These are phyloP conservation scores for Sinocyclocheilus rhinocerous DNA, from an alignment of 2,113 vertebrate genomes.

Conservation along the genomic window DNA sequence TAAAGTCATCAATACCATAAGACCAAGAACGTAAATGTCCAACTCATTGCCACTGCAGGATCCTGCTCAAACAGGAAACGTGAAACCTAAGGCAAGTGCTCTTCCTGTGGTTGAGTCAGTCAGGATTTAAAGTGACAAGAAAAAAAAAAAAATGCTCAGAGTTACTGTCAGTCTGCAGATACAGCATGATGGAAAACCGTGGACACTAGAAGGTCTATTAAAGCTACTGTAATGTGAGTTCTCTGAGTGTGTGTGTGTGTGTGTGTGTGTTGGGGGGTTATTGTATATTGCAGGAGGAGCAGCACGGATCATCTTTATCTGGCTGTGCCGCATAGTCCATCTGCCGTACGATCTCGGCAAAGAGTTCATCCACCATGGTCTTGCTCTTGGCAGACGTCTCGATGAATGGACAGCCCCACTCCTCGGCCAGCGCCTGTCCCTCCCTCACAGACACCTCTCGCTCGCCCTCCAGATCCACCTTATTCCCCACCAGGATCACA, in stretches of 20 bases:
- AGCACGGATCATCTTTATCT: conserved; percentile 98
- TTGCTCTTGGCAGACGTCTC: conserved; percentile 99
- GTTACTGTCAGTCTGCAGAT: conserved; percentile 15
- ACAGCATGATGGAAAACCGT: background rate
- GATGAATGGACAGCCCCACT: conserved; percentile 99
- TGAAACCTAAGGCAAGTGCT: conserved; percentile 22
- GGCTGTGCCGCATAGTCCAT: conserved; percentile 99
- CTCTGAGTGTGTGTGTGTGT: background rate
- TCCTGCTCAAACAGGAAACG: background rate
- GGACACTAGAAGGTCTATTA: conserved; percentile 1
- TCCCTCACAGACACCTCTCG: conserved; percentile 92
- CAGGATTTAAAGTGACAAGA: conserved; percentile 8
- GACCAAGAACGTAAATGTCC: background rate
- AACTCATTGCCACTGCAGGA: background rate
- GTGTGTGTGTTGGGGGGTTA: conserved; percentile 73
- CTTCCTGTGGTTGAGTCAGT: conserved; percentile 8
- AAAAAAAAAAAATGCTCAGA: conserved; percentile 12
- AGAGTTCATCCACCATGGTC: conserved; percentile 99
- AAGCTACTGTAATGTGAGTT: conserved; percentile 20
- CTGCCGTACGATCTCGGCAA: conserved; percentile 97
- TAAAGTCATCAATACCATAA: conserved; percentile 9
- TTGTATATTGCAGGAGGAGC: conserved; percentile 99
- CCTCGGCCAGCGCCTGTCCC: conserved; percentile 94
- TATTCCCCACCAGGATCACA: conserved; percentile 98
- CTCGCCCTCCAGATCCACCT: conserved; percentile 97